Evolutionary conservation across 2,888 invertebrate species (phyloP), one percentile per base, ranked within the genome.

Genomic region (Rotaria macrura): DNA sequence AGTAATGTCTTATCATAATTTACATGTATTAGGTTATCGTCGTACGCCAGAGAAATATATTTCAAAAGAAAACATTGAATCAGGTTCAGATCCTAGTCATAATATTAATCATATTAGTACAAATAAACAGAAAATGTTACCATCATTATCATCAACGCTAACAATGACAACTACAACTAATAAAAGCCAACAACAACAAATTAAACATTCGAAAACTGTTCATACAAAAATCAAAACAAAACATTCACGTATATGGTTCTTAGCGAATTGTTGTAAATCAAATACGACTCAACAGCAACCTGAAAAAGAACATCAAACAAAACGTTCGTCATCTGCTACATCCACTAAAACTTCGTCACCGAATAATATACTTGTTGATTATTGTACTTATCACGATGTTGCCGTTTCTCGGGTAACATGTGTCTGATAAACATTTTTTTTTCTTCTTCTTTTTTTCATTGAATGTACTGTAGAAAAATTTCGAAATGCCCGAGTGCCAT

Each of bases 321-420:
- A 40, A n/a, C 79, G 40, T 43, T 40, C 43, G 43, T 79, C 25
- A 79, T 43, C 40, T n/a, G 7, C 79, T 23, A 43, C 79, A 34
- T 65, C 65, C 34, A 17, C 65, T 0, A 43, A 40, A 79, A 4
- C n/a, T 43, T 17, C 38, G 38, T 4, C 79, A 79, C 10, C 79
- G 5, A 43, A 23, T 23, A 79, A 79, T 79, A 79, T 38, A 43
- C 79, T 79, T 79, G 79, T 79, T 43, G 79, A 79, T 43, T 79
- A 79, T 43, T 79, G 79, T 79, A 79, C 79, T 25, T 79, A 79
- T 79, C 79, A 79, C 43, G 79, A 79, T 79, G 40, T 79, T 65
- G 65, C 65, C 65, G 29, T 65, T 17, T 65, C 65, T 65, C 65
- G 65, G 34, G 65, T 65, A 7, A 65, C 65, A 65, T 65, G 65